Percentiles rank a stretch among this genome's conserved stretches.
These are phyloP conservation scores for Corythaeola cristata DNA, from an alignment of 2,113 vertebrate species.

Conservation along the genomic window DNA sequence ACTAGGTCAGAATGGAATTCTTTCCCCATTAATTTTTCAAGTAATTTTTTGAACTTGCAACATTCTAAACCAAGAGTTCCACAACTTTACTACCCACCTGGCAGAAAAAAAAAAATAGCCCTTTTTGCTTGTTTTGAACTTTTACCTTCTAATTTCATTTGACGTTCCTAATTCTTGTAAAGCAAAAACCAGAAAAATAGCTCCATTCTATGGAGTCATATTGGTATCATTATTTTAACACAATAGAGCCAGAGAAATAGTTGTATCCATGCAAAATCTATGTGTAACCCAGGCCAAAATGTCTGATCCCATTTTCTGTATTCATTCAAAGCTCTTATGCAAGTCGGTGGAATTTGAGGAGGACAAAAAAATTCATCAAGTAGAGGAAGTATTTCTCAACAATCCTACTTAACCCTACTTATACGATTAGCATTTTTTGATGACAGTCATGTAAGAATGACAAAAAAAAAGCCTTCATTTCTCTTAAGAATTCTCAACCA, in stretches of 20 bases:
- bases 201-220: not conserved
- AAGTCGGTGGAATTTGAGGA: not conserved
- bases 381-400: not conserved
- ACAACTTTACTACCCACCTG: not conserved
- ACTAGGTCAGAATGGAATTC: not conserved
- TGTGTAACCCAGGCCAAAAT: not conserved
- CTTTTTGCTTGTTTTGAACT: not conserved
- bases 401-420: not conserved
- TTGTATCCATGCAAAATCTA: not conserved
- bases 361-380: not conserved
- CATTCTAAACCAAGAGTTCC: not conserved
- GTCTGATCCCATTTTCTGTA: not conserved
- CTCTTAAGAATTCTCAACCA: not conserved
- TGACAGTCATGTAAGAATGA: not conserved
- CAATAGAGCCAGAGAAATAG: not conserved
- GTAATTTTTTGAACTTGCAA: not conserved
- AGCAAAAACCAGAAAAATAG: not conserved
- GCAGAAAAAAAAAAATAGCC: not conserved
- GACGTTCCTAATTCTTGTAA: not conserved
- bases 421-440: fast-evolving
- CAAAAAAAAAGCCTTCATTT: not conserved
- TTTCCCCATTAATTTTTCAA: not conserved
- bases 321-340: not conserved
- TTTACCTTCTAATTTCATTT: not conserved
- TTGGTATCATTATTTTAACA: not conserved